Conservation (phyloP, 64 coral and sea anemone species). For the Stylophora pistillata region DNA sequence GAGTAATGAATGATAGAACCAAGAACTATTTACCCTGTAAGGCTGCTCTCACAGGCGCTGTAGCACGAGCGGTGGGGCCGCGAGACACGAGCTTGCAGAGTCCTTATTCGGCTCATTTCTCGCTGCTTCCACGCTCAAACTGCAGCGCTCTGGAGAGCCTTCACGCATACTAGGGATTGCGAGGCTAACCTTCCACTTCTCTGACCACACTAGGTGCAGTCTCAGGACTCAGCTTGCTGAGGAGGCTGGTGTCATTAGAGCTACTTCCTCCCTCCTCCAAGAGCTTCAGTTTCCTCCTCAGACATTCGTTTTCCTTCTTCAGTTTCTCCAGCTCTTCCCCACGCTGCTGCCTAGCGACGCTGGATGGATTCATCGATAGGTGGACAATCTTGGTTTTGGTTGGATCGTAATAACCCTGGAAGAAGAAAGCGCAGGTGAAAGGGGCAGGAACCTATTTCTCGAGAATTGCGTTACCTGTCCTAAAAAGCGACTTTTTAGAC, state of each 20-base stretch:
- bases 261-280: conserved; percentile 64
- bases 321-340: conserved; percentile 76
- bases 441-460: not conserved
- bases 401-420: conserved; percentile 92
- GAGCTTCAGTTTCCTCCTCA: conserved; percentile 62
- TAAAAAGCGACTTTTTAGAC: too few species aligned
- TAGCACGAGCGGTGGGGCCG: not conserved
- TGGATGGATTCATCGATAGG: conserved; percentile 87
- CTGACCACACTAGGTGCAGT: conserved; percentile 48
- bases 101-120: too few species aligned
- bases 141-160: not conserved
- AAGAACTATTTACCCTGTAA: too few species aligned
- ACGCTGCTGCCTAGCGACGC: conserved; percentile 64
- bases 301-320: conserved; percentile 74
- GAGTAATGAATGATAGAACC: too few species aligned
- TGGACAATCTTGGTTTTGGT: conserved; percentile 89
- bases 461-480: too few species aligned
- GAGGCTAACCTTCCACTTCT: conserved; percentile 65
- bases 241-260: not conserved
- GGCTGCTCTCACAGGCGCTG: not conserved
- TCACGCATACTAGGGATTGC: not conserved
- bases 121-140: too few species aligned
- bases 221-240: conserved; percentile 46
- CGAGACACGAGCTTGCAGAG: too few species aligned
- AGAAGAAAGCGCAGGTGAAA: not conserved